Conservation (phyloP, 1,140 invertebrate genomes). For the Hylaeus volcanicus region DNA sequence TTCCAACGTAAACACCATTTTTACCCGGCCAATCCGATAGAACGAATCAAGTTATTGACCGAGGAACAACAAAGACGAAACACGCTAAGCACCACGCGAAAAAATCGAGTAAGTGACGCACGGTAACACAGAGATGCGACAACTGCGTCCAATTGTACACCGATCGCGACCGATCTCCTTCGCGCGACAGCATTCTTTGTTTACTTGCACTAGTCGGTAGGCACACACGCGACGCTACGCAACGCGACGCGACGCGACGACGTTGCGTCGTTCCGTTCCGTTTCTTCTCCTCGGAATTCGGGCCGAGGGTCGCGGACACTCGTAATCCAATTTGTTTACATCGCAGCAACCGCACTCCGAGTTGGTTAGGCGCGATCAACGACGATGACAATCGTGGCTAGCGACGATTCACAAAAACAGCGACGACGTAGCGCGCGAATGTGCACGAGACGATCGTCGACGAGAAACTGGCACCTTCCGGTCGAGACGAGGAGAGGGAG, state of each 20-base stretch:
- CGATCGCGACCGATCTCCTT: background rate
- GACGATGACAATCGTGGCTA: background rate
- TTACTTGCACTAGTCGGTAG: slow-evolving; percentile 2
- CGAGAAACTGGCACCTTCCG: slow-evolving; percentile 78
- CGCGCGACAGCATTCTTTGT: slow-evolving; percentile 15
- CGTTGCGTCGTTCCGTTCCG: background rate
- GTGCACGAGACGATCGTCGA: slow-evolving; percentile 69
- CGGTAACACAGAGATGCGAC: background rate
- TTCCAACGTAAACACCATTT: slow-evolving; percentile 8
- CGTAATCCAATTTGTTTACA: slow-evolving; percentile 36
- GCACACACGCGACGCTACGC: background rate
- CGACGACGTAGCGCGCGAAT: slow-evolving; percentile 45
- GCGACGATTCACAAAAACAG: slow-evolving; percentile 15
- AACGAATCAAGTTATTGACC: background rate
- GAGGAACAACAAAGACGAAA: too few species aligned
- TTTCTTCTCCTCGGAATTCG: background rate
- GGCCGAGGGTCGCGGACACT: background rate
- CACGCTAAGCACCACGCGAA: background rate
- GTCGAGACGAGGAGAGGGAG: slow-evolving; percentile 65
- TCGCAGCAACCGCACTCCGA: background rate
- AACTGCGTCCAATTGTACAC: background rate
- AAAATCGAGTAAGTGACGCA: background rate
- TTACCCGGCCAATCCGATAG: background rate
- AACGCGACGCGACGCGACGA: too few species aligned
- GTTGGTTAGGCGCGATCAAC: background rate